Evolutionary conservation across 2,797 vertebrate genomes (phyloP), one percentile per base, ranked within the genome.

Genomic region (Aplochiton taeniatus): DNA sequence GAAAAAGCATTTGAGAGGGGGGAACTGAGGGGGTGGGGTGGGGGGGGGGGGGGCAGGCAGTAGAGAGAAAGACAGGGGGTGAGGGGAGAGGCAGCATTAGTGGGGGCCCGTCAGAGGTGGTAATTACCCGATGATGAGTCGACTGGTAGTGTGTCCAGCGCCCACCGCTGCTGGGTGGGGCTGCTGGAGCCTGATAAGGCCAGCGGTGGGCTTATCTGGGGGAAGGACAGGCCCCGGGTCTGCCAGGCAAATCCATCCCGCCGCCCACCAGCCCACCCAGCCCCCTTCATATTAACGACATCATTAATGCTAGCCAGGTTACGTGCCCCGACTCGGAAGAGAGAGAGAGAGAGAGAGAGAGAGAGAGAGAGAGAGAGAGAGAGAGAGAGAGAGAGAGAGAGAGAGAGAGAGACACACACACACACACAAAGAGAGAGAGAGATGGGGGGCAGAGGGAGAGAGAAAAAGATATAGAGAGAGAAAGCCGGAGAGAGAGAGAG

Each of bases 211-310:
- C 88, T 91, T 88, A 89, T 90, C 88, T 87, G 77, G 66, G 84
- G 80, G 89, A 91, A 86, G 83, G 87, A 92, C 87, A 91, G 90
- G 88, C 85, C 86, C 90, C 93, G 92, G 88, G 90, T 91, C 91
- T 93, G 93, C 91, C 91, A 91, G 93, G 90, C 93, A 95, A 83
- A 87, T 85, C 80, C 84, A 86, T 79, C 77, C 81, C 77, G 77
- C 80, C 78, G 79, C 83, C 44, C 42, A 47, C 64, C 45, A 53
- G n/a, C 62, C 72, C 44, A 42, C 57, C 61, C 82, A 73, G 67
- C 79, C 65, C 68, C 82, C 74, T 86, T 86, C 61, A 89, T 88
- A 86, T 87, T 90, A 89, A 90, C 89, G 82, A 82, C 86, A 86
- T 89, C 80, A 89, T 89, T 90, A 89, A 90, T 88, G 89, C 87